phyloP scores from a whole-genome alignment of 2,113 vertebrate genomes.

The Atrichornis clamosus region DNA sequence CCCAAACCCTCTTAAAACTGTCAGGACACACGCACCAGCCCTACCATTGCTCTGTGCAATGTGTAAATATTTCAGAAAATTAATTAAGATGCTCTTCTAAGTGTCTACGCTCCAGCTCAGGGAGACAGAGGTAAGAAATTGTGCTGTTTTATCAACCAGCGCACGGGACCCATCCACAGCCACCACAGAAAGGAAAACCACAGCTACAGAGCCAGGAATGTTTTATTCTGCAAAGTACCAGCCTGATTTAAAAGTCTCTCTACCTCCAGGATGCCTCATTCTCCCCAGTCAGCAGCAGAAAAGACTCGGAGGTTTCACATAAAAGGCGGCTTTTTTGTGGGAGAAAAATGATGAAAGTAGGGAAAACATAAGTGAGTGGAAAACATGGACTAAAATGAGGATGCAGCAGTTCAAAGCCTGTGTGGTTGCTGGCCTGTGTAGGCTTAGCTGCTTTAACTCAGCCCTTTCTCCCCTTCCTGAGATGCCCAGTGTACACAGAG shows the following conservation, averaged over 20 bases:
- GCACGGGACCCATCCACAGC: neutral
- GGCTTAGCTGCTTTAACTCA: neutral
- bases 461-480: neutral
- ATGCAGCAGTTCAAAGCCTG: neutral
- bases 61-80: neutral
- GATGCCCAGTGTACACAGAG: neutral
- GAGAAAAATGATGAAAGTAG: neutral
- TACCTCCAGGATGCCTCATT: neutral
- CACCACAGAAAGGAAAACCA: neutral
- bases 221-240: neutral
- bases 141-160: neutral
- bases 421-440: neutral
- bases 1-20: neutral
- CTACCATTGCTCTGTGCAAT: accelerated
- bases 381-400: neutral
- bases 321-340: neutral
- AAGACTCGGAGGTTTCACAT: neutral
- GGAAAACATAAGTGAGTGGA: neutral
- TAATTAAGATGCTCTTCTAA: neutral
- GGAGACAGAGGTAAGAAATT: neutral
- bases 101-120: neutral
- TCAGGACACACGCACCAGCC: neutral
- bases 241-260: neutral
- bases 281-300: neutral
- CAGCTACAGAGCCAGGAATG: neutral